These are phyloP conservation scores for Podarcis lilfordi DNA, from an alignment of 2,797 vertebrate species.

Conservation along the genomic window DNA sequence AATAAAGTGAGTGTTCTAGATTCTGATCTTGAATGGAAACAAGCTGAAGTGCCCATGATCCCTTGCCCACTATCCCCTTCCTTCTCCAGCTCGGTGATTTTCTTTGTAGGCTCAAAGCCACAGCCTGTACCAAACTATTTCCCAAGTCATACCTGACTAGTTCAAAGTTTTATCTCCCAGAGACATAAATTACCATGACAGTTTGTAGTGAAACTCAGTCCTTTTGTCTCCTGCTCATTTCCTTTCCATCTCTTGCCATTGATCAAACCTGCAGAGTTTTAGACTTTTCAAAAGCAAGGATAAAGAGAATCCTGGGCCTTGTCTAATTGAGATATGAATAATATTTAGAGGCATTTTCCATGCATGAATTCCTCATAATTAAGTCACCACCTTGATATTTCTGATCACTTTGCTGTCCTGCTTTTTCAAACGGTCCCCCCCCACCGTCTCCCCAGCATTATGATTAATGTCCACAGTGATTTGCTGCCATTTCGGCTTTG, in stretches of 20 bases:
- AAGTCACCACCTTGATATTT: conserved; percentile 60
- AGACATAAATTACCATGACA: conserved; percentile 73
- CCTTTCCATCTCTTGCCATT: conserved; percentile 65
- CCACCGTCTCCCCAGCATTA: conserved; percentile 39
- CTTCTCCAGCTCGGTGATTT: not conserved
- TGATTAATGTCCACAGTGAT: conserved; percentile 61
- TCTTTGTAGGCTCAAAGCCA: conserved; percentile 31
- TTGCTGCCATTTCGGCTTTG: conserved; percentile 65
- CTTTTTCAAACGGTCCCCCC: not conserved
- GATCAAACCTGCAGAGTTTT: conserved; percentile 64
- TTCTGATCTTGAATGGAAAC: not conserved
- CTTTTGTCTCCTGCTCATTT: conserved; percentile 69
- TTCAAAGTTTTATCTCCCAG: conserved; percentile 67
- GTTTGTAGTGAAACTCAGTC: conserved; percentile 48
- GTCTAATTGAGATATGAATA: conserved; percentile 67
- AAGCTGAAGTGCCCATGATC: not conserved
- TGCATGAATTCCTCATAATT: conserved; percentile 46
- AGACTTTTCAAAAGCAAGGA: conserved; percentile 64
- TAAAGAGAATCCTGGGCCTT: conserved; percentile 60
- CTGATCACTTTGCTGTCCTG: conserved; percentile 57
- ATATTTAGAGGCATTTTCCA: conserved; percentile 60
- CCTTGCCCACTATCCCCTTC: not conserved
- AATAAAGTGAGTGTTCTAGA: not conserved
- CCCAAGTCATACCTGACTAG: conserved; percentile 59
- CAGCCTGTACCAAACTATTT: conserved; percentile 27